These are phyloP conservation scores for Palythoa grandiflora DNA, from an alignment of 92 coral and sea anemone species.

Conservation along the genomic window DNA sequence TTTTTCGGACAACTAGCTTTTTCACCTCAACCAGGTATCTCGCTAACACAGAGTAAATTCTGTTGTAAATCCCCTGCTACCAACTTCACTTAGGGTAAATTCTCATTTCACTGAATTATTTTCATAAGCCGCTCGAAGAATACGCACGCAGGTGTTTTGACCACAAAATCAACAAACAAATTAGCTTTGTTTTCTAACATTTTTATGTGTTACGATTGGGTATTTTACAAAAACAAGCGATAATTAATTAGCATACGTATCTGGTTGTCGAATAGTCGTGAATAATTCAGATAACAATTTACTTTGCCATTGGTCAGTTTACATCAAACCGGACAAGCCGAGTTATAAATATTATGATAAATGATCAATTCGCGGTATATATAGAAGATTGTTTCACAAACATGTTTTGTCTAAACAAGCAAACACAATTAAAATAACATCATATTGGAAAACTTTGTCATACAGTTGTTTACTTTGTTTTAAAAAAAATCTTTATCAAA, in stretches of 20 bases:
- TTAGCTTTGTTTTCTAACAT: slow-evolving; percentile 20
- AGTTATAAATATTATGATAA: slow-evolving; percentile 27
- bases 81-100: background rate
- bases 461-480: no score
- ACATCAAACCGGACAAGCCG: background rate
- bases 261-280: slow-evolving; percentile 1
- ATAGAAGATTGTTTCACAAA: slow-evolving; percentile 1
- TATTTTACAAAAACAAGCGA: background rate
- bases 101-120: background rate
- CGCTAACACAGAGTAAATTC: background rate
- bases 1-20: background rate
- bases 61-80: background rate
- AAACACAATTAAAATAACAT: background rate
- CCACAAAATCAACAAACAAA: slow-evolving; percentile 20
- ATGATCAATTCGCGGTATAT: background rate
- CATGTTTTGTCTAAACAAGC: background rate
- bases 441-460: no score
- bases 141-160: background rate
- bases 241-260: background rate
- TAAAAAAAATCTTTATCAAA: no score
- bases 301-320: background rate
- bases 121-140: background rate
- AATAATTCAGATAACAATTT: background rate
- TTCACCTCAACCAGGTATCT: background rate
- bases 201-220: slow-evolving; percentile 25